Evolutionary conservation across 2,113 vertebrate species (phyloP).

Genomic region (Zosterops japonicus): DNA sequence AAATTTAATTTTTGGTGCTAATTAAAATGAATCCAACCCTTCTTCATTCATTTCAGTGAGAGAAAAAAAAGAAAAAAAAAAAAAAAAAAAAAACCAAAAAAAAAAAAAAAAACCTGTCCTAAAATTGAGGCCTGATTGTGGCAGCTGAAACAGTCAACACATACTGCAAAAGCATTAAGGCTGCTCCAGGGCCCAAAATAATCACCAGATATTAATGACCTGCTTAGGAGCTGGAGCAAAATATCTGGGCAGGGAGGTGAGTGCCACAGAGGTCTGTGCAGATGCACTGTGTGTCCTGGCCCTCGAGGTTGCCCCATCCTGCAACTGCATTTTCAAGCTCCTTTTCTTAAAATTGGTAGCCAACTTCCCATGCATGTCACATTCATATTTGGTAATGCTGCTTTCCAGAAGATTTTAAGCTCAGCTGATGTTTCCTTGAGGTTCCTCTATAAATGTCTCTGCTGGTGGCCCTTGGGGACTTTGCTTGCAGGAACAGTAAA

Average conservation of each 20-base stretch:
- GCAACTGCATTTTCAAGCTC: neutral
- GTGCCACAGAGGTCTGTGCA: neutral
- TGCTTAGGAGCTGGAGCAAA: neutral
- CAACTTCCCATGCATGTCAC: neutral
- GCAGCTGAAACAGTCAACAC: neutral
- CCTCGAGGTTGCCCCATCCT: accelerated
- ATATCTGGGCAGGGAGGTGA: neutral
- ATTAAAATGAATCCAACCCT: neutral
- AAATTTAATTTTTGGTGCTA: neutral
- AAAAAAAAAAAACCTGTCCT: neutral
- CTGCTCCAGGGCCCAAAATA: neutral
- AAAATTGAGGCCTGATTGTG: neutral
- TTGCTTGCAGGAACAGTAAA: neutral
- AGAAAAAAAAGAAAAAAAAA: too few relatives aligned
- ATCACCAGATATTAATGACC: neutral
- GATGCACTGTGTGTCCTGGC: neutral
- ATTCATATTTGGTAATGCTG: neutral
- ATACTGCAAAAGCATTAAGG: neutral
- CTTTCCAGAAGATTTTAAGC: neutral
- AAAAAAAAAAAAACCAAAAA: too few relatives aligned
- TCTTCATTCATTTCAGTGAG: neutral
- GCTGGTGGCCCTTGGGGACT: neutral
- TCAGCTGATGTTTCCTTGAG: neutral
- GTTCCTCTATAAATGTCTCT: neutral
- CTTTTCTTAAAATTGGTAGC: neutral